phyloP scores from a whole-genome alignment of 2,113 vertebrate species.

The Parus major region DNA sequence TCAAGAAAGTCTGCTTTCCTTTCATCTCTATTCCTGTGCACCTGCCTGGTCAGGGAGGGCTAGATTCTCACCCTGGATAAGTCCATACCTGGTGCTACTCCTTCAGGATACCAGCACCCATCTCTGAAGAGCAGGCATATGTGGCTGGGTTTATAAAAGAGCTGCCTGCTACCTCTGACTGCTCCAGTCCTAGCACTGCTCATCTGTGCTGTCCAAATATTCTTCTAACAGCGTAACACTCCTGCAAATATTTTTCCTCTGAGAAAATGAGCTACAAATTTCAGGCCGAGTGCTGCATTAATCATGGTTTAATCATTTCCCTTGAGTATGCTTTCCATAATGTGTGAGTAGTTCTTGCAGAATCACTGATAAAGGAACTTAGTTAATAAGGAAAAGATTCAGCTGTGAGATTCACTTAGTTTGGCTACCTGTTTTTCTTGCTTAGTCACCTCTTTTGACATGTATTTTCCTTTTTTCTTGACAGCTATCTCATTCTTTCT shows the following conservation, averaged over 20 bases:
- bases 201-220: background rate
- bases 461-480: background rate
- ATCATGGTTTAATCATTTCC: constrained; percentile 67
- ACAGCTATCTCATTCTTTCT: background rate
- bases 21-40: background rate
- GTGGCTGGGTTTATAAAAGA: background rate
- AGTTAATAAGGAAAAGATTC: constrained; percentile 33
- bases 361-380: constrained; percentile 49
- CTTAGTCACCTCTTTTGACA: background rate
- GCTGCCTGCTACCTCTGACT: background rate
- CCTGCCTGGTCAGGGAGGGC: background rate
- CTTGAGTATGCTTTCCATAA: constrained; percentile 47
- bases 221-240: background rate
- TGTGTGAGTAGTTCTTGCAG: background rate
- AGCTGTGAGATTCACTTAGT: background rate
- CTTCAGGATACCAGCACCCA: fast-evolving
- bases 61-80: background rate
- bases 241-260: constrained; percentile 38
- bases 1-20: background rate
- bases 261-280: constrained; percentile 63
- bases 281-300: constrained; percentile 38
- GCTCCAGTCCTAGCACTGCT: background rate
- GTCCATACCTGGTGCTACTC: background rate
- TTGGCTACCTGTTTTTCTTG: background rate
- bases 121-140: background rate